Conservation (phyloP, 2,888 invertebrate genomes). For the Amorpha juglandis region DNA sequence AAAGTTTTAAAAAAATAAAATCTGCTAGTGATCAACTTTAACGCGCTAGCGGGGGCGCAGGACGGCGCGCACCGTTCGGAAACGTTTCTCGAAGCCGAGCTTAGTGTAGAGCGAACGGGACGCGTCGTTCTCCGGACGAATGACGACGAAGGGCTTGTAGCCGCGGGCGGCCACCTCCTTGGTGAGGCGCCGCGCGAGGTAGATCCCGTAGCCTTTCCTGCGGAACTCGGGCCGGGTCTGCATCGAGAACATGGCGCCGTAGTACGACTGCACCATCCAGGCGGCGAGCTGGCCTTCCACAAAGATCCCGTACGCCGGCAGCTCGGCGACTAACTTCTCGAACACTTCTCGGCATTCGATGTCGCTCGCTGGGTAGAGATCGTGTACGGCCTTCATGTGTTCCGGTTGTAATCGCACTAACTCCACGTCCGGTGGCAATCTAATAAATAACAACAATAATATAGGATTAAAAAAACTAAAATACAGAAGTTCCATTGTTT, state of each 20-base stretch:
- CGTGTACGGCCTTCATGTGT: slow-evolving; percentile 92
- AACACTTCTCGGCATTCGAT: slow-evolving; percentile 94
- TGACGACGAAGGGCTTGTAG: slow-evolving; percentile 93
- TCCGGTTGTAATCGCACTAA: slow-evolving; percentile 90
- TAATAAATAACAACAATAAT: slow-evolving; percentile 39
- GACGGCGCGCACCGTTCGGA: slow-evolving; percentile 91
- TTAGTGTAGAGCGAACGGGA: slow-evolving; percentile 93
- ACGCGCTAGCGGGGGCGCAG: slow-evolving; percentile 84
- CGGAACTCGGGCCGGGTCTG: slow-evolving; percentile 92
- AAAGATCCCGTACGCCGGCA: slow-evolving; percentile 93
- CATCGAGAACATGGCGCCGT: slow-evolving; percentile 97
- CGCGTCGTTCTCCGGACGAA: slow-evolving; percentile 93
- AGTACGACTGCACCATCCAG: slow-evolving; percentile 96
- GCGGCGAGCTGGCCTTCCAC: slow-evolving; percentile 90
- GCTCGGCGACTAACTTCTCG: slow-evolving; percentile 89
- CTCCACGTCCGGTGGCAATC: slow-evolving; percentile 88
- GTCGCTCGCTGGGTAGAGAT: slow-evolving; percentile 94
- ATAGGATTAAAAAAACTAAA: too few relatives aligned
- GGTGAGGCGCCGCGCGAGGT: slow-evolving; percentile 87
- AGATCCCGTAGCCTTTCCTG: slow-evolving; percentile 90
- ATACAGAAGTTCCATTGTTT: too few relatives aligned
- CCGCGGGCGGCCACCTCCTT: slow-evolving; percentile 88
- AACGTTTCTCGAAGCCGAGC: slow-evolving; percentile 91
- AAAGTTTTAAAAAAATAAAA: slow-evolving; percentile 85
- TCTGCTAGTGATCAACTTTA: slow-evolving; percentile 78